A percentile compares a stretch with the other conserved stretches of the same genome.
Conservation (phyloP, 2,797 vertebrate species). For the Peromyscus attwateri region DNA sequence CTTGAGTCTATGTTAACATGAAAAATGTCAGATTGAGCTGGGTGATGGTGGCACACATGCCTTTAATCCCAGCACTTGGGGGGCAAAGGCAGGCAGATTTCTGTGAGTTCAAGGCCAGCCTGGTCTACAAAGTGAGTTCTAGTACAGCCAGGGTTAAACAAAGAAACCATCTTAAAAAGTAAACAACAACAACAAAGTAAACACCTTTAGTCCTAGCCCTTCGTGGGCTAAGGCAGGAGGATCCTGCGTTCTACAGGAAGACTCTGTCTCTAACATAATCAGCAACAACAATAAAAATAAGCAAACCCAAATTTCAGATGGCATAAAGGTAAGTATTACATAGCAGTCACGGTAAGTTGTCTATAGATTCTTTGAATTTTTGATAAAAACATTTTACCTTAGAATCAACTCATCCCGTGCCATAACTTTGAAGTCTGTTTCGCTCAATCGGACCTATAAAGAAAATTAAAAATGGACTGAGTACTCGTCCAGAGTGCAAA, state of each 20-base stretch:
- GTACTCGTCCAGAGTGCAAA: not conserved
- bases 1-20: not conserved
- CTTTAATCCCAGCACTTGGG: not conserved
- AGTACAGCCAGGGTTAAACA: not conserved
- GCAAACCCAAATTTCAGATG: not conserved
- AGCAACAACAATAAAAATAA: not conserved
- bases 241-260: not conserved
- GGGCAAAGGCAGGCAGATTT: not conserved
- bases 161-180: not conserved
- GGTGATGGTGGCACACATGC: not conserved
- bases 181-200: not conserved
- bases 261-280: not conserved
- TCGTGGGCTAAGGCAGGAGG: not conserved
- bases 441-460: constrained; percentile 96
- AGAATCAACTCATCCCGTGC: constrained; percentile 97
- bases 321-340: not conserved
- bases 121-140: not conserved
- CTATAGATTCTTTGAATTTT: not conserved
- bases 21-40: not conserved
- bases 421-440: constrained; percentile 98
- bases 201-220: not conserved
- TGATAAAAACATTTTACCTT: constrained; percentile 90
- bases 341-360: not conserved
- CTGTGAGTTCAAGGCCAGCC: no score
- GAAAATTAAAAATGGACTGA: constrained; percentile 59